Percentiles rank a stretch among this genome's conserved stretches.
These are phyloP conservation scores for Ceraclea dissimilis DNA, from an alignment of 2,888 invertebrate genomes.

Conservation along the genomic window DNA sequence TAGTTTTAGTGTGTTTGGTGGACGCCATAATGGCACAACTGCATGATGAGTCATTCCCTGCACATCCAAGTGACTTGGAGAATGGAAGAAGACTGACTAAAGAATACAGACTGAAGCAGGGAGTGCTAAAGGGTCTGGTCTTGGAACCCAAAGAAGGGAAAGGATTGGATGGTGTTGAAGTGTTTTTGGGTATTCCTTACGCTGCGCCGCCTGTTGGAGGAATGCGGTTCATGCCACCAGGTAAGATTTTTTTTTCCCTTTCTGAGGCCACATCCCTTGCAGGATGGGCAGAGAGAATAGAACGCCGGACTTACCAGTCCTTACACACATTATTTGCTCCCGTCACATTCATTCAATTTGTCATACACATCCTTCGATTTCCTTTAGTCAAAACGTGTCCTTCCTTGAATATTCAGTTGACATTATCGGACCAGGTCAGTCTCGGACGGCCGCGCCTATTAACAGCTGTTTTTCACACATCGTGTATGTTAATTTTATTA, in stretches of 20 bases:
- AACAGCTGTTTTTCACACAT: no score
- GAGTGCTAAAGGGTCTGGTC: constrained; percentile 59
- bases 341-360: no score
- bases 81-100: constrained; percentile 46
- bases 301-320: no score
- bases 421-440: no score
- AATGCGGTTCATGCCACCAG: constrained; percentile 79
- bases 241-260: constrained; percentile 32
- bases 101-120: constrained; percentile 59
- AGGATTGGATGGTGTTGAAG: constrained; percentile 59
- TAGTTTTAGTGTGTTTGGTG: neutral
- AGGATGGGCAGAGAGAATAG: no score
- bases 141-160: constrained; percentile 51
- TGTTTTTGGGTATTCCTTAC: constrained; percentile 74
- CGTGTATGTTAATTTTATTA: no score
- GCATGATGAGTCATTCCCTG: constrained; percentile 34
- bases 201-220: constrained; percentile 70
- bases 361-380: no score
- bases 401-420: no score
- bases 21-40: constrained; percentile 29
- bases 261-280: neutral
- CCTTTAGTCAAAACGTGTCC: no score
- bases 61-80: constrained; percentile 34
- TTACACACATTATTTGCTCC: no score
- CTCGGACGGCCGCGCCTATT: no score